Base-by-base conservation (phyloP, 2,888 invertebrate genomes). In the Neuroscelio doddi region DNA sequence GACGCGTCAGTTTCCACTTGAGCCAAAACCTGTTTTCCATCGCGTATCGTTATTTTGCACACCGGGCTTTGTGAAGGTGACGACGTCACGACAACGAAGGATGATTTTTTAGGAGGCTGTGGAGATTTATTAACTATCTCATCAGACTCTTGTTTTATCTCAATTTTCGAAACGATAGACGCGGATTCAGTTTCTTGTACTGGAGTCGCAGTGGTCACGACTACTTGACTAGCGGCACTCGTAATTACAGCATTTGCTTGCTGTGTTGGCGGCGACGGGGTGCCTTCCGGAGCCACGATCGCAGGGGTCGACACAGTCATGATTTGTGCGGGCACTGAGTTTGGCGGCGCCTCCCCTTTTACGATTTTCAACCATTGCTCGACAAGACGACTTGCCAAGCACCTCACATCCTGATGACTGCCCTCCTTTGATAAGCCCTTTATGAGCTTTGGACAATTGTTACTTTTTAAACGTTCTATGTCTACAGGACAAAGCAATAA, bases 341-440 rank as follows among this genome's bases (percentile, higher is more conserved):
- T 82, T 15, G 86, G 83, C 21, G 88, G 87, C 58, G 89, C 87
- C 85, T 92, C 91, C 62, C 91, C 92, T 84, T 95, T 94, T 1
- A 96, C 95, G 56, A 95, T 92, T 83, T 92, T 92, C 74, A 96
- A 87, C 96, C 96, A 96, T 80, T 93, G 93, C 78, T 95, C 93
- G 21, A 96, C 96, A 58, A 96, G 87, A 75, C 92, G 91, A 55
- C 90, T 89, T 9, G 96, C 94, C 74, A 95, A 86, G 56, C 90
- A 88, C 79, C 92, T 89, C 55, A 95, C 92, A 79, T 89, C 92
- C 85, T 91, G 91, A 85, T 93, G 90, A 75, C 92, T 91, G 39
- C 91, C 92, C 80, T 93, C 92, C 80, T 93, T 93, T 4, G 94
- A 93, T 36, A 96, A 86, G 51, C 91, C 91, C 84, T 97, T 97